phyloP scores from a whole-genome alignment of 2,888 invertebrate genomes.

The Drosophila borealis region DNA sequence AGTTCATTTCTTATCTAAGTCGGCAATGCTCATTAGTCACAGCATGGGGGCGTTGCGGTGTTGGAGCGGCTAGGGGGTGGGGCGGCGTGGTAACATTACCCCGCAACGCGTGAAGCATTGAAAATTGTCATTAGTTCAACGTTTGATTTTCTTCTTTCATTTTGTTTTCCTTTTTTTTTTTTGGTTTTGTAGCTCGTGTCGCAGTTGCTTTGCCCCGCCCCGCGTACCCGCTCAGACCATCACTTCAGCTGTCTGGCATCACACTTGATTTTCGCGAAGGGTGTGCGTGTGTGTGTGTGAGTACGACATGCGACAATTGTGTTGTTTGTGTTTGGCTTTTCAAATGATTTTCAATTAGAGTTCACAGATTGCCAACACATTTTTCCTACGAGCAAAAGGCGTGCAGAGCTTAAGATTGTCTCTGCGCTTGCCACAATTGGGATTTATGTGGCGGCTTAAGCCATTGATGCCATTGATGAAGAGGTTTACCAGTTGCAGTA shows the following conservation, averaged over 20 bases:
- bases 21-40: constrained; percentile 76
- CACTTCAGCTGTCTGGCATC: constrained; percentile 3
- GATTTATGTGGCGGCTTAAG: constrained; percentile 57
- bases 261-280: constrained; percentile 3
- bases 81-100: constrained; percentile 31
- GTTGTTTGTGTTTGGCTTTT: constrained; percentile 52
- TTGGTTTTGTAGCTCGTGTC: constrained; percentile 31
- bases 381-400: constrained; percentile 44
- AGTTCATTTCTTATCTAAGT: constrained; percentile 71
- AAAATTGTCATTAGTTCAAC: constrained; percentile 78
- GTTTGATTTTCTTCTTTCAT: constrained; percentile 57
- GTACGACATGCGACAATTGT: constrained; percentile 4
- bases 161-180: constrained; percentile 33
- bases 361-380: constrained; percentile 61
- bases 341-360: constrained; percentile 78
- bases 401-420: constrained; percentile 47
- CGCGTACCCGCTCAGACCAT: neutral
- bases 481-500: constrained; percentile 19
- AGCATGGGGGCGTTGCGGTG: constrained; percentile 31
- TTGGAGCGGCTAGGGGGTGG: neutral
- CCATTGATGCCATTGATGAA: constrained; percentile 40
- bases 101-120: constrained; percentile 71
- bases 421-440: constrained; percentile 34
- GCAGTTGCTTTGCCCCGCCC: constrained; percentile 8
- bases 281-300: neutral